Conservation (phyloP, 2,113 vertebrate genomes). For the Shinisaurus crocodilurus region DNA sequence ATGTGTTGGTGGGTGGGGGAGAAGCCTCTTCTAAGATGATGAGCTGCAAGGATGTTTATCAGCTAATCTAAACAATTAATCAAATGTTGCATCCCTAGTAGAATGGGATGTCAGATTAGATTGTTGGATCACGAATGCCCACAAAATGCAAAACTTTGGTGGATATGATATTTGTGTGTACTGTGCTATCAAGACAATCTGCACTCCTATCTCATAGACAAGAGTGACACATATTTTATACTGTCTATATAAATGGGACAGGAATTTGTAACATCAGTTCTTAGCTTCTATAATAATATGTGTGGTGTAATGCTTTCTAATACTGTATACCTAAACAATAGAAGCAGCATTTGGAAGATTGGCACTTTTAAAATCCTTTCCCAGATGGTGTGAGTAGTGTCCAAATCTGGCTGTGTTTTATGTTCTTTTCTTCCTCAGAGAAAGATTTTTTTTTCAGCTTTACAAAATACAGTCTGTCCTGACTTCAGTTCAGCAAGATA, state of each 20-base stretch:
- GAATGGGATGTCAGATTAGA: not conserved
- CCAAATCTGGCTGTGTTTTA: not conserved
- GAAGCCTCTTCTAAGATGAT: not conserved
- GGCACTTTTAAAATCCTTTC: not conserved
- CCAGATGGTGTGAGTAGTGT: not conserved
- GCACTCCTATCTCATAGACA: not conserved
- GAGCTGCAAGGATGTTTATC: not conserved
- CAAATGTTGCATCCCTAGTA: not conserved
- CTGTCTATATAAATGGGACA: not conserved
- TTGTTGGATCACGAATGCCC: not conserved
- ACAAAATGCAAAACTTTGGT: not conserved
- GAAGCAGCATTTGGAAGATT: not conserved
- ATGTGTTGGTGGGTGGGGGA: no score
- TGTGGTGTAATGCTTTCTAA: not conserved
- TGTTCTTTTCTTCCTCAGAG: not conserved
- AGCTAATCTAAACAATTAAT: not conserved
- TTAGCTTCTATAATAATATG: not conserved
- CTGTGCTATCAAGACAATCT: not conserved
- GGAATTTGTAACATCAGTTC: not conserved
- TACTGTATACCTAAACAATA: not conserved
- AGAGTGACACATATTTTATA: not conserved
- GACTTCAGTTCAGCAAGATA: conserved; percentile 2
- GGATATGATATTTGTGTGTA: not conserved
- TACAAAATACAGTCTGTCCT: not conserved
- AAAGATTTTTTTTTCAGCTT: not conserved